Base-by-base conservation (phyloP, 2,888 invertebrate species). In the Ptychoptera albimana region DNA sequence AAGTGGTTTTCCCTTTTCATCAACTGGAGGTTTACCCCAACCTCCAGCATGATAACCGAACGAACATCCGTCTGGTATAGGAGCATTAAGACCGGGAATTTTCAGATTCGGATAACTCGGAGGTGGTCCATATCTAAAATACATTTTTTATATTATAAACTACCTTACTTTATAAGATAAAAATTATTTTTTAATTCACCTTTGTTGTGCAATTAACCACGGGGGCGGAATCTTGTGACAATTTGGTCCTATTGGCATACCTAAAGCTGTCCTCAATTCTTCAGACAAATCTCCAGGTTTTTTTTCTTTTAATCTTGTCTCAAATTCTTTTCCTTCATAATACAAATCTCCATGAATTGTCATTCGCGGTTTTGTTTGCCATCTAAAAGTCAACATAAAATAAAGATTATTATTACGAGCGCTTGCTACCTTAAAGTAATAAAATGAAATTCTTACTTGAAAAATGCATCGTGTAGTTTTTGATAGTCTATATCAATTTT, bases 401-500 rank as follows among this genome's bases (percentile, higher is more conserved):
- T 32, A 15, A 10, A 32, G 10, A 13, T 12, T 14, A 34, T 43
- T 2, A 12, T 34, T 16, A 36, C 9, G 15, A 35, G 23, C 34
- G 11, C 43, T 12, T 23, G 10, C 39, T 37, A 37, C 3, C 44
- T 36, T 39, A 29, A 10, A 12, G 14, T 14, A n/a, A 23, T 35
- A 38, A 37, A 44, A 39, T 16, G 40, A 37, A 43, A n/a, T 42
- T 64, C 69, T 66, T 57, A 79, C 75, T 87, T 88, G 72, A 98
- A 98, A 69, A 98, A 98, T 0, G 98, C 98, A 59, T 99, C 98
- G 56, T 98, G 98, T 16, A 99, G 68, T 60, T 99, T 98, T 65
- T 99, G 97, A 62, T 98, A 99, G 68, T 99, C 98, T 52, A 98
- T 99, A 62, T 99, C 98, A 55, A 98, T 98, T 71, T 97, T 97